Conservation (phyloP, 2,113 vertebrate species). For the Sapayoa aenigma region DNA sequence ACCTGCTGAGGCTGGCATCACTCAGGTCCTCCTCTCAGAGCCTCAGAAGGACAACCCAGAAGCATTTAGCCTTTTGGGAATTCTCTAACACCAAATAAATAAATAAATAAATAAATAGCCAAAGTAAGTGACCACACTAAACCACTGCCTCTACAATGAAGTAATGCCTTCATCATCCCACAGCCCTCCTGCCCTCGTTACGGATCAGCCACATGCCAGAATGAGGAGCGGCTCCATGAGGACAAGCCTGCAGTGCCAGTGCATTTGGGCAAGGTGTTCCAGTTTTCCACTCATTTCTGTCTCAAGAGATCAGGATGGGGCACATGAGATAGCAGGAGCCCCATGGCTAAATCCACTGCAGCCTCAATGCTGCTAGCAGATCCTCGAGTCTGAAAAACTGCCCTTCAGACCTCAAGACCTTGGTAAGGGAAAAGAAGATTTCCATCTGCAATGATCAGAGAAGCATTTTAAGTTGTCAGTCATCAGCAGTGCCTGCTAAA, state of each 20-base stretch:
- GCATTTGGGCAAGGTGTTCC: fast-evolving
- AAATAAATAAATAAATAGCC: not conserved
- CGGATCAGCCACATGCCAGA: fast-evolving
- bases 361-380: not conserved
- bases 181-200: not conserved
- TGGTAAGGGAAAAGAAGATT: not conserved
- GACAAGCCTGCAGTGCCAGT: not conserved
- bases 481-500: not conserved
- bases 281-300: not conserved
- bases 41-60: not conserved
- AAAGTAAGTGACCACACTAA: not conserved
- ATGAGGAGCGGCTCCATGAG: not conserved
- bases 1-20: not conserved
- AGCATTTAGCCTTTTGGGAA: not conserved
- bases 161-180: not conserved
- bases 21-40: not conserved
- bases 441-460: not conserved
- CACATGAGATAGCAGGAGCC: fast-evolving
- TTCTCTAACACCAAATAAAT: not conserved
- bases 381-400: not conserved
- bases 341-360: not conserved
- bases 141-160: not conserved
- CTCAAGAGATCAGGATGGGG: not conserved
- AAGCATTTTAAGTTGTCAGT: not conserved
- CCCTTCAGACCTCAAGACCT: not conserved